phyloP scores from a whole-genome alignment of 2,113 vertebrate genomes.

The Nothocercus nigrocapillus region DNA sequence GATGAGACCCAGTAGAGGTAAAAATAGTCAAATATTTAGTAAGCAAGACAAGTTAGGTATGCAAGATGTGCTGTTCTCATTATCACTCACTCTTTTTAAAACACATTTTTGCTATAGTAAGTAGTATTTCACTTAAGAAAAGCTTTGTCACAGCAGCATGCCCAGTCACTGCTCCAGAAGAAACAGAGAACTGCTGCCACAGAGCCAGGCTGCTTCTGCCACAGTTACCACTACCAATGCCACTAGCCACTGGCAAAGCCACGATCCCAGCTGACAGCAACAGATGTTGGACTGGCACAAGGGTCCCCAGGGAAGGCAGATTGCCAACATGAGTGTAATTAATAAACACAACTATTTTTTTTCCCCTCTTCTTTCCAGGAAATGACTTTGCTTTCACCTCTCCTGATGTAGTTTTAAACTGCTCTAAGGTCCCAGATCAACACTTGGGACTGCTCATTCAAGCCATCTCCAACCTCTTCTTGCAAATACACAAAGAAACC shows the following conservation, averaged over 20 bases:
- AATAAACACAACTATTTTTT: neutral
- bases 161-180: neutral
- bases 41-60: neutral
- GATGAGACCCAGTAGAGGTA: neutral
- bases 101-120: neutral
- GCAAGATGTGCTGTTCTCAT: neutral
- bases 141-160: neutral
- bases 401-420: neutral
- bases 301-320: neutral
- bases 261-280: rapidly evolving
- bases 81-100: neutral
- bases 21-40: neutral
- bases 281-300: neutral
- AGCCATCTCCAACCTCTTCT: neutral
- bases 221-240: neutral
- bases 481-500: neutral
- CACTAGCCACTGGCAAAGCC: rapidly evolving
- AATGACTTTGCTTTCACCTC: neutral
- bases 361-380: neutral
- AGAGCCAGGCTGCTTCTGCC: rapidly evolving
- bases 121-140: neutral
- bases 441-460: neutral
- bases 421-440: neutral
- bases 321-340: neutral
- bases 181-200: neutral